A percentile compares a stretch with the other conserved stretches of the same genome.
phyloP scores from a whole-genome alignment of 2,113 vertebrate species.

The Phyllopteryx taeniolatus region DNA sequence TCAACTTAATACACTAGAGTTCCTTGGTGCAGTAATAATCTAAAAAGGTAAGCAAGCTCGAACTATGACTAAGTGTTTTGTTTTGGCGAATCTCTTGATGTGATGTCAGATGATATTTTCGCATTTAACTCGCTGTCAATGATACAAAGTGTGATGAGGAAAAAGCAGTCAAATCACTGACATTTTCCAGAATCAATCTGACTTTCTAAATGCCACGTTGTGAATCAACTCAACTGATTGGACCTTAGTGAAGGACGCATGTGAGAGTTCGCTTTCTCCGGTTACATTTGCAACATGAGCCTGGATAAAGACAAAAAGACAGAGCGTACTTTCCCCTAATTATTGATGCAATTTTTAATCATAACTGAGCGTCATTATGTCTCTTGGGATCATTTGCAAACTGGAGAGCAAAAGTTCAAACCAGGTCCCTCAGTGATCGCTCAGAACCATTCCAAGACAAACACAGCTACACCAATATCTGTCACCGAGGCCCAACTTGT shows the following conservation, averaged over 20 bases:
- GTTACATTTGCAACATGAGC: constrained; percentile 8
- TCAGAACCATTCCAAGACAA: neutral
- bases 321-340: constrained; percentile 17
- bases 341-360: constrained; percentile 39
- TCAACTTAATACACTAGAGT: neutral
- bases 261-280: constrained; percentile 7
- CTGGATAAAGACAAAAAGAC: neutral
- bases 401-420: constrained; percentile 13
- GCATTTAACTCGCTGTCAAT: neutral
- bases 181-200: constrained; percentile 23
- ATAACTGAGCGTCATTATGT: constrained; percentile 46
- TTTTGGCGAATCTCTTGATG: neutral
- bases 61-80: neutral
- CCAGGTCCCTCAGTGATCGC: neutral
- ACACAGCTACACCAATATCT: constrained; percentile 15
- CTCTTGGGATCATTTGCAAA: constrained; percentile 28
- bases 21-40: neutral
- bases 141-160: neutral
- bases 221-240: constrained; percentile 21
- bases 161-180: constrained; percentile 8
- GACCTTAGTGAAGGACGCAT: constrained; percentile 27
- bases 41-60: neutral
- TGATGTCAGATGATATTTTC: neutral
- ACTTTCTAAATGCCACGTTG: constrained; percentile 3
- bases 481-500: constrained; percentile 17